These are phyloP conservation scores for Ivindomyrus marchei DNA, from an alignment of 2,113 vertebrate species.

Conservation along the genomic window DNA sequence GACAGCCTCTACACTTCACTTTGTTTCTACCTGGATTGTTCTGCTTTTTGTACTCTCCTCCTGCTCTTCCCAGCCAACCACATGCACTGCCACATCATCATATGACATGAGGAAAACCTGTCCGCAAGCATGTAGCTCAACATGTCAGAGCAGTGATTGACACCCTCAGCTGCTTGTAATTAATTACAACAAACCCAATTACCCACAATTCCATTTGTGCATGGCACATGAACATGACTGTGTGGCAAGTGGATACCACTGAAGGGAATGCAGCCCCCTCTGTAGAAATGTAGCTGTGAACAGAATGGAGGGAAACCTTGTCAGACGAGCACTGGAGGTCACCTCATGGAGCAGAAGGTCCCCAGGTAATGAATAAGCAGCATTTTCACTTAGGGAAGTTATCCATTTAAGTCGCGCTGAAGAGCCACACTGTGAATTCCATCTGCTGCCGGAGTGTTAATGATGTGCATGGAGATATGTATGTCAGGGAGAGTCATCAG, in stretches of 20 bases:
- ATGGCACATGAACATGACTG: background rate
- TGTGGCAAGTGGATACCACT: background rate
- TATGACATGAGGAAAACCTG: background rate
- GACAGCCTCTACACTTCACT: background rate
- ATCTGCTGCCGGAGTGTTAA: background rate
- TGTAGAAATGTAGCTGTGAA: background rate
- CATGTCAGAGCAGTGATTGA: background rate
- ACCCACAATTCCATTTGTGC: background rate
- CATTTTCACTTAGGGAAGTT: background rate
- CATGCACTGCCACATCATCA: background rate
- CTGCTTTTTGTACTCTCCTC: background rate
- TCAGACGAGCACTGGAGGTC: background rate
- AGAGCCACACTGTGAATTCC: background rate
- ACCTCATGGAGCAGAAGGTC: background rate
- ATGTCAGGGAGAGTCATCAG: background rate
- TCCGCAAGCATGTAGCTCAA: background rate
- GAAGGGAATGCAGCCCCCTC: background rate
- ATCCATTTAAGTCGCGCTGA: background rate
- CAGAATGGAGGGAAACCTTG: background rate
- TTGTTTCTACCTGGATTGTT: background rate
- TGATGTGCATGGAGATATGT: background rate
- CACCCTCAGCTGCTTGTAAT: background rate
- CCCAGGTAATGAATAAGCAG: background rate
- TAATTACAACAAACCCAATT: background rate
- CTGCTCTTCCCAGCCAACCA: background rate